Evolutionary conservation across 2,797 vertebrate genomes (phyloP).

Genomic region (Chromis chromis): DNA sequence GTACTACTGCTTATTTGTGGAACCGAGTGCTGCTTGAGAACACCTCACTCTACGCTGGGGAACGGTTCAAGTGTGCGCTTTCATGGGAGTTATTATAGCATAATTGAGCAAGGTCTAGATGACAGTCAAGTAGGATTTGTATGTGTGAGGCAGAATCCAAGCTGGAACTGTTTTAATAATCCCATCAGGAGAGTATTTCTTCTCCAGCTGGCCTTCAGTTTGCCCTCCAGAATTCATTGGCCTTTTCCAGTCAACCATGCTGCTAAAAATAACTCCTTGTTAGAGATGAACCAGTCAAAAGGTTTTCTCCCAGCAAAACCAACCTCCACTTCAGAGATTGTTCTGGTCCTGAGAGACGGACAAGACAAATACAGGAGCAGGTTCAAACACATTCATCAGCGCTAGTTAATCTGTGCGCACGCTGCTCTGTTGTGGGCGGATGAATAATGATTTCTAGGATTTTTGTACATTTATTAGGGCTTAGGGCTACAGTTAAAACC

Average conservation of each 20-base stretch:
- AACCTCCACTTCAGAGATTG: background rate
- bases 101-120: slow-evolving; percentile 1
- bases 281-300: background rate
- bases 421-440: background rate
- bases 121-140: background rate
- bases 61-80: slow-evolving; percentile 6
- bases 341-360: background rate
- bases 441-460: slow-evolving; percentile 26
- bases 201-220: background rate
- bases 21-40: slow-evolving; percentile 19
- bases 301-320: background rate
- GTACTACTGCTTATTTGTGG: slow-evolving; percentile 43
- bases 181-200: background rate
- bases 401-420: background rate
- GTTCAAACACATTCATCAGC: background rate
- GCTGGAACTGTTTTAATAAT: background rate
- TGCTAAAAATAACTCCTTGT: background rate
- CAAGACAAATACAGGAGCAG: background rate
- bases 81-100: slow-evolving; percentile 1
- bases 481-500: background rate
- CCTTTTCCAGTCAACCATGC: background rate
- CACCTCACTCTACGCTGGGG: slow-evolving; percentile 8
- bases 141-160: background rate
- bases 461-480: background rate
- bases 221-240: background rate